phyloP scores from a whole-genome alignment of 2,113 vertebrate species.

The Albula glossodonta region DNA sequence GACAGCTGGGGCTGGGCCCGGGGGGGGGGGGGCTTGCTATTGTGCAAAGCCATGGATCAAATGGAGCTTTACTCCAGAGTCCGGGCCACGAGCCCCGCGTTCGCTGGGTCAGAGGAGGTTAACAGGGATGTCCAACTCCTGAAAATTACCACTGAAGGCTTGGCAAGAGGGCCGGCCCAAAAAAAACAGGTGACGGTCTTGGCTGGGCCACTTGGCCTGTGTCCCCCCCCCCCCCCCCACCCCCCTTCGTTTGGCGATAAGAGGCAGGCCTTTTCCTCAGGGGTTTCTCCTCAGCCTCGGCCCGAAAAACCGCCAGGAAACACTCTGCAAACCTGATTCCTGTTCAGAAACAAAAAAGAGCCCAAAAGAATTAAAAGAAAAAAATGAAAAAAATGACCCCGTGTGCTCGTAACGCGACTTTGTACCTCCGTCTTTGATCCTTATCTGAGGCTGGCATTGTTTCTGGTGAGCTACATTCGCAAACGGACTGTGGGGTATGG shows the following conservation, averaged over 20 bases:
- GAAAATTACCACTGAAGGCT: slow-evolving; percentile 15
- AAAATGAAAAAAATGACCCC: slow-evolving; percentile 21
- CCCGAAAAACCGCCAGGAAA: slow-evolving; percentile 55
- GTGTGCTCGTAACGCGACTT: not conserved
- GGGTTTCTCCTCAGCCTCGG: slow-evolving; percentile 41
- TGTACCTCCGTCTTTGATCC: slow-evolving; percentile 57
- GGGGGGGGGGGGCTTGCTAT: not conserved
- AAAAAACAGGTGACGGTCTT: slow-evolving; percentile 33
- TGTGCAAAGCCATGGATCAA: not conserved
- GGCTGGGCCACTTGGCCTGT: slow-evolving; percentile 23
- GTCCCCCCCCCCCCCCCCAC: not conserved
- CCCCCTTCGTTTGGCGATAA: slow-evolving; percentile 39
- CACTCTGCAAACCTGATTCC: slow-evolving; percentile 51
- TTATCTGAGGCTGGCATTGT: slow-evolving; percentile 41
- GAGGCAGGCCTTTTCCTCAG: slow-evolving; percentile 55
- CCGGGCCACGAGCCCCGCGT: not conserved
- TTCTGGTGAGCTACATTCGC: not conserved
- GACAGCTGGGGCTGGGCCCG: not conserved
- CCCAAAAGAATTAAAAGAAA: slow-evolving; percentile 19
- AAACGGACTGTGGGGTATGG: not conserved
- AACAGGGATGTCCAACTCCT: not conserved
- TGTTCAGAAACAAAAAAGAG: slow-evolving; percentile 38
- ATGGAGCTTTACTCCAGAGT: not conserved
- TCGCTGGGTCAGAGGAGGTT: not conserved
- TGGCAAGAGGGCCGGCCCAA: not conserved